Evolutionary conservation across 2,113 vertebrate species (phyloP).

Genomic region (Sialia sialis): DNA sequence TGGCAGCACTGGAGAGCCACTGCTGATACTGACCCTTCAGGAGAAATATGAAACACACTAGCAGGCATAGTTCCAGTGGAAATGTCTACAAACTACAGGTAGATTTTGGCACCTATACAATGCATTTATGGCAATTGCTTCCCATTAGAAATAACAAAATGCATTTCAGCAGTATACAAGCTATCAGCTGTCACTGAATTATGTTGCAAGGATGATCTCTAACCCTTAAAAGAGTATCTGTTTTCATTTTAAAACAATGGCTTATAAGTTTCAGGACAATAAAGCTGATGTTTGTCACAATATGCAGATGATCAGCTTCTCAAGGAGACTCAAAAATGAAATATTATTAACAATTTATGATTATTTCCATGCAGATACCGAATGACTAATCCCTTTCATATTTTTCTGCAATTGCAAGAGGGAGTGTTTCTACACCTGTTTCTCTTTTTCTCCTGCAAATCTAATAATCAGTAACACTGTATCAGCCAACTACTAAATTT

Average conservation of each 20-base stretch:
- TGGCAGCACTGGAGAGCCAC: background rate
- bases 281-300: background rate
- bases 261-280: background rate
- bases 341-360: conserved; percentile 23
- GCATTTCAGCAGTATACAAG: background rate
- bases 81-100: background rate
- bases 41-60: background rate
- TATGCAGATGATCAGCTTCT: background rate
- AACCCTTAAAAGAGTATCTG: background rate
- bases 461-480: conserved; percentile 10
- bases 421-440: conserved; percentile 30
- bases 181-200: background rate
- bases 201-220: background rate
- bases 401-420: conserved; percentile 28
- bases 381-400: conserved; percentile 24
- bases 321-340: background rate
- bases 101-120: background rate
- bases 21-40: background rate
- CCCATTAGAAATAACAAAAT: background rate
- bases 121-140: background rate
- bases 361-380: conserved; percentile 8
- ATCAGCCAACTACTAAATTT: conserved; percentile 19
- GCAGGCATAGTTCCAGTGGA: background rate
- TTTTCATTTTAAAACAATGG: background rate
- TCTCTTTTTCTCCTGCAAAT: background rate